Evolutionary conservation across 1,140 invertebrate species (phyloP).

Genomic region (Zaprionus davidi): DNA sequence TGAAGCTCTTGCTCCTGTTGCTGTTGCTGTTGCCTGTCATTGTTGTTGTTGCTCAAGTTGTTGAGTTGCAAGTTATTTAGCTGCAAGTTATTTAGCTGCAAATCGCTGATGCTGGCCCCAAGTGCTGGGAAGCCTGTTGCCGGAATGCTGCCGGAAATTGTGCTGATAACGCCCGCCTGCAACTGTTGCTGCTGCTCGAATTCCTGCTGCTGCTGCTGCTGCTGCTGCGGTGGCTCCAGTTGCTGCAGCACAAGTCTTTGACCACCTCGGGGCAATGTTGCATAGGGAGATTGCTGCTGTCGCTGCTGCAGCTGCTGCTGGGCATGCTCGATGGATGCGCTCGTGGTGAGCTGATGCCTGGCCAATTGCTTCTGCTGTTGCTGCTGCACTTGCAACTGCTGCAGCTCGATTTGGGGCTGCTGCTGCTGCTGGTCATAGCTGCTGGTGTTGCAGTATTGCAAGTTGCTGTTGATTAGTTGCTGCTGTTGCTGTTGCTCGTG

Average conservation of each 20-base stretch:
- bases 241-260: slow-evolving; percentile 32
- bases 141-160: slow-evolving; percentile 78
- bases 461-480: slow-evolving; percentile 33
- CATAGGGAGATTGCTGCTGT: slow-evolving; percentile 71
- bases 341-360: slow-evolving; percentile 71
- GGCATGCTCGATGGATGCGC: slow-evolving; percentile 66
- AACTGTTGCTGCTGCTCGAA: slow-evolving; percentile 36
- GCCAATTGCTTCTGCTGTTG: slow-evolving; percentile 35
- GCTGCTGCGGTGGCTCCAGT: slow-evolving; percentile 18
- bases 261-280: slow-evolving; percentile 64
- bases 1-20: slow-evolving; percentile 29
- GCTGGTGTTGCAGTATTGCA: slow-evolving; percentile 28
- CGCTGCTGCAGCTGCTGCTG: slow-evolving; percentile 44
- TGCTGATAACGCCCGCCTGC: slow-evolving; percentile 71
- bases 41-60: slow-evolving; percentile 21
- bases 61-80: slow-evolving; percentile 25
- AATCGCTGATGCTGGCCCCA: slow-evolving; percentile 55
- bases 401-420: slow-evolving; percentile 19
- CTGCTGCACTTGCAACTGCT: slow-evolving; percentile 20
- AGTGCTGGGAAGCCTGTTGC: slow-evolving; percentile 57
- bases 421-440: slow-evolving; percentile 39
- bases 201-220: slow-evolving; percentile 39
- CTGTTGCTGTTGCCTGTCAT: slow-evolving; percentile 21
- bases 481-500: slow-evolving; percentile 45
- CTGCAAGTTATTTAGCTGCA: slow-evolving; percentile 62